These are phyloP conservation scores for Polydesmus complanatus DNA, from an alignment of 2,888 invertebrate species.

Conservation along the genomic window DNA sequence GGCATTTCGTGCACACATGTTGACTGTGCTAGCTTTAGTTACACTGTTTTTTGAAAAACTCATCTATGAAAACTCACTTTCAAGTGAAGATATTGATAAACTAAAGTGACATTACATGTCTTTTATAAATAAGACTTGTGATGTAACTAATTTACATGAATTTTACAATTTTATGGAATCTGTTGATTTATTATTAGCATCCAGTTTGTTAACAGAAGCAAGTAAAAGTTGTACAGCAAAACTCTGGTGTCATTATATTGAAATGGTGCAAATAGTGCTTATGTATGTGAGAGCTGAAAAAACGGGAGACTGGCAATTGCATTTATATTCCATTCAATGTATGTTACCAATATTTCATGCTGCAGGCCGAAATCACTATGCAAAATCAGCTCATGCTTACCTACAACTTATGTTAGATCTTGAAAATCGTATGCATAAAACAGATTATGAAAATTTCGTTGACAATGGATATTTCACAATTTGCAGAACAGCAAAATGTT, in stretches of 20 bases:
- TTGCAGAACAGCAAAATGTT: not conserved
- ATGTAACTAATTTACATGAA: not conserved
- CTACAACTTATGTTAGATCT: conserved; percentile 6
- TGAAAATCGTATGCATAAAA: not conserved
- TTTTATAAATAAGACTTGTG: no score
- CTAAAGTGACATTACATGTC: no score
- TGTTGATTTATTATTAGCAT: no score
- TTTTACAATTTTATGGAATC: no score
- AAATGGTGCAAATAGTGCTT: no score
- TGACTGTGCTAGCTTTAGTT: not conserved
- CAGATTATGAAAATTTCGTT: not conserved
- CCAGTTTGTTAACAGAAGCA: no score
- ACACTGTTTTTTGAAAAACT: not conserved
- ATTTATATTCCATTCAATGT: conserved; percentile 10
- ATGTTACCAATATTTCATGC: conserved; percentile 17
- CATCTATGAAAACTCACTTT: no score
- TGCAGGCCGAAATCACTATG: not conserved
- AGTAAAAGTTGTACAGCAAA: no score
- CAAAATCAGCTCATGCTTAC: conserved; percentile 15
- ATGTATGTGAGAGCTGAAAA: no score
- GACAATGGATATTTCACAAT: conserved; percentile 1
- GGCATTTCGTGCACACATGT: conserved; percentile 8
- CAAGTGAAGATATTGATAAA: no score
- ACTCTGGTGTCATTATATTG: no score
- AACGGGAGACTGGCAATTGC: conserved; percentile 8